Evolutionary conservation across 2,797 vertebrate species (phyloP).

Genomic region (Sebastes diaconus): DNA sequence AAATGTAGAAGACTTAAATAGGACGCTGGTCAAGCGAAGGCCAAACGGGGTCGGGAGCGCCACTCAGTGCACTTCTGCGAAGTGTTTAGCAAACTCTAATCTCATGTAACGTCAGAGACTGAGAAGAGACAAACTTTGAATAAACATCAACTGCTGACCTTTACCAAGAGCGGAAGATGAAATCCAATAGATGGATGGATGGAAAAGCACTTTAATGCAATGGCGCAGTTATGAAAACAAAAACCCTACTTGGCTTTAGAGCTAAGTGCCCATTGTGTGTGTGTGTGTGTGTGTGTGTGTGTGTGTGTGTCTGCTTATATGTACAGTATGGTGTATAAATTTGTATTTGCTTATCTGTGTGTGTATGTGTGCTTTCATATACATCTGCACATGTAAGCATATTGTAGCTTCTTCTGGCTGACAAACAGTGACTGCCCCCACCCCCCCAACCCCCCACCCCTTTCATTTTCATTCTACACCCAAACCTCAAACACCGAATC

Average conservation of each 20-base stretch:
- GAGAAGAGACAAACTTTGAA: slow-evolving; percentile 29
- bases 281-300: background rate
- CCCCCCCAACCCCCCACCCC: no score
- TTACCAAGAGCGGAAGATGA: slow-evolving; percentile 22
- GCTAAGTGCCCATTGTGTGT: background rate
- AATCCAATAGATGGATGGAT: slow-evolving; percentile 40
- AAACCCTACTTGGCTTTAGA: background rate
- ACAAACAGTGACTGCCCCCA: background rate
- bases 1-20: slow-evolving; percentile 52
- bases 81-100: slow-evolving; percentile 41
- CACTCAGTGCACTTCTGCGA: slow-evolving; percentile 17
- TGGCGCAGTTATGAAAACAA: slow-evolving; percentile 36
- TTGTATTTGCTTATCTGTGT: background rate
- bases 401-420: background rate
- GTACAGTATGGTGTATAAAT: background rate
- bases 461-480: background rate
- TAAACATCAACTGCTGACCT: slow-evolving; percentile 45
- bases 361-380: background rate
- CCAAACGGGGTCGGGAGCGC: slow-evolving; percentile 12
- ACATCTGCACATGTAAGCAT: background rate
- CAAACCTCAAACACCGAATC: background rate
- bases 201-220: slow-evolving; percentile 36
- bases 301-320: background rate
- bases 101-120: slow-evolving; percentile 28
- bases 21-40: slow-evolving; percentile 13